Base-by-base conservation (phyloP, 1,140 invertebrate species). In the Eufriesea mexicana region DNA sequence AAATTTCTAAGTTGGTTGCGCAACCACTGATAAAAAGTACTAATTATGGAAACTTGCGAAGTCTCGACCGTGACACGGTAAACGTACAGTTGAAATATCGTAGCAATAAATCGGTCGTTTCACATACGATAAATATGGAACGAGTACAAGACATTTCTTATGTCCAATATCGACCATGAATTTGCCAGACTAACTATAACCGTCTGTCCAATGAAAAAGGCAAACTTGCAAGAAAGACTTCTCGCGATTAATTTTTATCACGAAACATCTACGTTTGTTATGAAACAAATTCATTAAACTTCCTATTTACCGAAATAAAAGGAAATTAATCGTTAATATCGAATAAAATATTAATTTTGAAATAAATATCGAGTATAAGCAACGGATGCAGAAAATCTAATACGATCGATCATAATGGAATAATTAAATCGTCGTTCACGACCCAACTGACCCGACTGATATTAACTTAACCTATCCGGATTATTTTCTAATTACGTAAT, bases 401-500 rank as follows among this genome's bases (percentile, higher is more conserved):
- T 42, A 9, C 20, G 23, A 42, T 42, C 20, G 35, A 7, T 9
- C 18, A 18, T 20, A 42, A 35, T 25, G 28, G 5, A 64, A 10
- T 20, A 45, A n/a, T 4, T 5, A 45, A 42, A 35, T 10, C 10
- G 23, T n/a, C 5, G 9, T 5, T 16, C 42, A 28, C 0, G 28
- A 74, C 35, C 0, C 18, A 45, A 25, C 2, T 2, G 28, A 2
- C 6, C 6, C n/a, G 9, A 25, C 55, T 57, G 25, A 7, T 45
- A 70, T 0, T 25, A 42, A 5, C 45, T 0, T 25, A 42, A 5
- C 45, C 5, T 35, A 4, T 35, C 2, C 5, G 49, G 51, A 59
- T 68, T 51, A 77, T 82, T 82, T 82, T 82, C 25, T 61, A 68
- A 76, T 82, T 82, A 28, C 64, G 64, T 25, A 82, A 82, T 35